These are phyloP conservation scores for Drosophila neonasuta DNA, from an alignment of 2,888 invertebrate genomes.

Conservation along the genomic window DNA sequence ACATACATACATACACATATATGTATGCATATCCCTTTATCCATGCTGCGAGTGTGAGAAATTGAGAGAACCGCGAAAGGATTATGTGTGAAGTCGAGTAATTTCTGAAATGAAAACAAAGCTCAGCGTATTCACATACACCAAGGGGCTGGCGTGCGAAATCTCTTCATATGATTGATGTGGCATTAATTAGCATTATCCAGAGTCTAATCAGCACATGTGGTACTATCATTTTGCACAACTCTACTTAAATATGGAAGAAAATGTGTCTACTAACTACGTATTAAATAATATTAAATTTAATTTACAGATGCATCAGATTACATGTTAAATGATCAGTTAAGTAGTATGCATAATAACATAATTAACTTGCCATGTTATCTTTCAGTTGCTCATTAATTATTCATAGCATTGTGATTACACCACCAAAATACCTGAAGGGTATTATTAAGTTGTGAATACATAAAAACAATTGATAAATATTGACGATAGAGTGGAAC, in stretches of 20 bases:
- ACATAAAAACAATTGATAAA: not conserved
- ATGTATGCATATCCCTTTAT: conserved; percentile 7
- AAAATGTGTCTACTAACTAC: not conserved
- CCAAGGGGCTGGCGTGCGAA: not conserved
- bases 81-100: conserved; percentile 48
- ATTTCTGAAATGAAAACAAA: conserved; percentile 41
- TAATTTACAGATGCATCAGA: not conserved
- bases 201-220: conserved; percentile 8
- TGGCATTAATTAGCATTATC: conserved; percentile 47
- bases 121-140: conserved; percentile 24
- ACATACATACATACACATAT: not conserved
- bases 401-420: conserved; percentile 3
- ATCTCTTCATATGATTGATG: conserved; percentile 55
- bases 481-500: not conserved
- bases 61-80: conserved; percentile 28
- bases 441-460: not conserved
- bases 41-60: conserved; percentile 31
- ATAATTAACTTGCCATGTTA: conserved; percentile 17
- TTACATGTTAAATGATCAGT: not conserved
- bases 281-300: conserved; percentile 11
- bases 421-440: not conserved
- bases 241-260: conserved; percentile 2
- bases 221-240: conserved; percentile 8
- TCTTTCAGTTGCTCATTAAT: conserved; percentile 15
- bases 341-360: not conserved